Evolutionary conservation across 2,888 invertebrate species (phyloP), one percentile per base, ranked within the genome.

Genomic region (Polietes domitor): DNA sequence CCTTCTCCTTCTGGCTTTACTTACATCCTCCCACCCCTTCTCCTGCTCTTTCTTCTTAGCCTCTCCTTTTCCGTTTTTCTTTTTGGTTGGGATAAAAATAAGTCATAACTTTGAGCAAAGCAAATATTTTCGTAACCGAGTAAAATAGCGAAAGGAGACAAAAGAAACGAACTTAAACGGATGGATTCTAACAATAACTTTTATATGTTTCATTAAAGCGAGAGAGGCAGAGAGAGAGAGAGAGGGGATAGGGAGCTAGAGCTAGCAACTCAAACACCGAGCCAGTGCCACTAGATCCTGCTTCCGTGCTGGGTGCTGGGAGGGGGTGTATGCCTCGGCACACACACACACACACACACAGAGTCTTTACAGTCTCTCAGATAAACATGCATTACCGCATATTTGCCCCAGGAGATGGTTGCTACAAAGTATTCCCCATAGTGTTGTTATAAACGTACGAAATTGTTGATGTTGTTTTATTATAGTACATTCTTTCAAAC

Each of bases 401-500:
- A 78, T 68, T 58, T 50, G 53, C 24, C 73, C 72, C 53, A 15
- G 55, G 78, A 76, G 80, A 78, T 76, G 2, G 75, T 41, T 68
- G 21, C 2, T 50, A 80, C 68, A 55, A 75, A 75, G 47, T 78
- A 53, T 50, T 84, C 84, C 78, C 84, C 76, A 72, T 78, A 47
- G 84, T 75, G 76, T 15, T 81, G 72, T 81, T 81, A 71, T n/a
- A 63, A 63, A 26, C 12, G 26, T 41, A 47, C 24, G 26, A 24
- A 26, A 15, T 58, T 24, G 26, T 58, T 26, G 24, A 24, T 76
- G 70, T 43, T 76, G 70, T 43, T 74, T 82, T 53, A 74, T 70
- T 73, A 47, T 12, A 12, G 15, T 61, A 47, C 10, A 79, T 65
- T 78, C 70, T 63, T 28, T 19, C 28, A 63, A 6, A 43, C 43